Evolutionary conservation across 2,113 vertebrate species (phyloP), one percentile per base, ranked within the genome.

Genomic region (Actinemys pallida): DNA sequence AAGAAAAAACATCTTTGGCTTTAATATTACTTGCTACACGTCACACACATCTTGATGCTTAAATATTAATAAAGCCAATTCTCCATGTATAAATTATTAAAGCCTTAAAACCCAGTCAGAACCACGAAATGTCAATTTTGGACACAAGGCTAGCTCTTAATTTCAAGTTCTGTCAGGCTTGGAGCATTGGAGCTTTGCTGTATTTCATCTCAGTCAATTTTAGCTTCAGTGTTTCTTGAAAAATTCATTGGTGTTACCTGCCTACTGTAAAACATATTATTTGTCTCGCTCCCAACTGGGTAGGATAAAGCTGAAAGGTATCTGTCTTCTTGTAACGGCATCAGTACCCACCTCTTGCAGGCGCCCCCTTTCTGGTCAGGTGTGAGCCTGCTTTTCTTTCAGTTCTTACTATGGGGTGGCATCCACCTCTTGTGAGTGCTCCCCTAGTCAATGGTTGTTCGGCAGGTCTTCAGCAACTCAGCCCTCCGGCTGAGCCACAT

Each of bases 91-190:
- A 83, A 97, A 94, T 96, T 96, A 95, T 96, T 96, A 81, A 96
- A 95, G 45, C 54, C 3, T 91, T 91, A 86, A 96, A 87, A 95
- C 27, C 31, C 45, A 92, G 50, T 85, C 87, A 94, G 89, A 95
- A 88, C 82, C 90, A 95, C 92, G 83, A 65, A 11, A 6, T 81
- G 79, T 92, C 92, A 95, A 62, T 45, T 39, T 76, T 76, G 39
- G 72, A 27, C 72, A 76, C 24, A 45, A 42, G 42, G 72, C 1
- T 0, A 83, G 72, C 81, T 93, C 94, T 93, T 93, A 92, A 97
- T 97, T 97, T 96, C 81, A 94, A 93, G 90, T 79, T 92, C 92
- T 95, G 81, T 90, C 95, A 93, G 76, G 92, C 96, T 83, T 94
- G 53, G 49, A 95, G 45, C 65, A 90, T 50, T 94, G 81, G 78